phyloP scores from a whole-genome alignment of 2,888 invertebrate species.

The Entomobrya multifasciata region DNA sequence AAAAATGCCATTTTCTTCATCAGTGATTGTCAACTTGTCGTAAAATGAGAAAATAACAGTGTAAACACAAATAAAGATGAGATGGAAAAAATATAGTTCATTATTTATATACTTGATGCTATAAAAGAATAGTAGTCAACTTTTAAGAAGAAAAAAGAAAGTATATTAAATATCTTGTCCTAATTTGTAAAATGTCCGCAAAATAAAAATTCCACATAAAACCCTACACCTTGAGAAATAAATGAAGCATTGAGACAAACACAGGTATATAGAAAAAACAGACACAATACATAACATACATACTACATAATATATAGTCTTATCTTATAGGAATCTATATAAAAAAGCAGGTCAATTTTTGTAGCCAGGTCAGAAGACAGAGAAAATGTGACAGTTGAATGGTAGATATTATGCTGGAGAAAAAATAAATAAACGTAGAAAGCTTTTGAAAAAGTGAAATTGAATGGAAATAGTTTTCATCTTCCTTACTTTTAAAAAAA shows the following conservation, averaged over 20 bases:
- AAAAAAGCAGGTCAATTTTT: too few relatives aligned
- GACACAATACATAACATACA: neutral
- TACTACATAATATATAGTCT: neutral
- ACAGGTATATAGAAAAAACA: neutral
- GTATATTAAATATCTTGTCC: constrained; percentile 12
- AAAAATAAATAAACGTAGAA: neutral
- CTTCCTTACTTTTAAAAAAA: neutral
- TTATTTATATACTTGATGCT: constrained; percentile 47
- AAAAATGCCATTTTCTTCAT: constrained; percentile 44
- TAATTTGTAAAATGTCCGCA: neutral
- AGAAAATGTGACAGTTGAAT: neutral
- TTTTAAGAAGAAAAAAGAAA: neutral
- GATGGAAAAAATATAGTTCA: constrained; percentile 26
- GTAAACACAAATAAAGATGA: too few relatives aligned
- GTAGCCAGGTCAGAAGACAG: too few relatives aligned
- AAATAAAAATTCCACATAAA: too few relatives aligned
- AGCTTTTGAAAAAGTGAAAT: neutral
- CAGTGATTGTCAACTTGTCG: neutral
- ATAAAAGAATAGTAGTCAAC: neutral
- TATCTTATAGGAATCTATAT: too few relatives aligned
- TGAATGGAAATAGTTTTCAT: neutral
- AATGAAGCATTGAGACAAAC: too few relatives aligned
- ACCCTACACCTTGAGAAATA: too few relatives aligned
- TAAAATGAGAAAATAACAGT: neutral
- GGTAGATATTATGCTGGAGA: neutral